phyloP scores from a whole-genome alignment of 2,888 invertebrate genomes.

The Crocallis elinguaria region DNA sequence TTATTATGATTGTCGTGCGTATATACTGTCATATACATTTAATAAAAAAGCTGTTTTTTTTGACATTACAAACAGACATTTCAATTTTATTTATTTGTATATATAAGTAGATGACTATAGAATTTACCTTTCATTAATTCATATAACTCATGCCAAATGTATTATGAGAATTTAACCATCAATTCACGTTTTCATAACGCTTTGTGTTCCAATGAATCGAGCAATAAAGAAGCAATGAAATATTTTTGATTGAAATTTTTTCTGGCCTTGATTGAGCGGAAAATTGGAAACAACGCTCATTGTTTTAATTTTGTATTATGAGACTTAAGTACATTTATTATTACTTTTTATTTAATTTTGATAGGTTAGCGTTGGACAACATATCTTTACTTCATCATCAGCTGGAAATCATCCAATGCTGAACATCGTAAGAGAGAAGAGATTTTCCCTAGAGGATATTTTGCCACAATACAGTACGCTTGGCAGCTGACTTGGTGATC shows the following conservation, averaged over 20 bases:
- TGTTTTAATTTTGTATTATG: neutral
- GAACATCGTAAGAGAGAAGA: too few relatives aligned
- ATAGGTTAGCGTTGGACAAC: neutral
- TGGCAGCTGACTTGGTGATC: too few relatives aligned
- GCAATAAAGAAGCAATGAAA: constrained; percentile 18
- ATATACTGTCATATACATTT: too few relatives aligned
- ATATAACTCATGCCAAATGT: constrained; percentile 2
- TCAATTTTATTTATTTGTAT: neutral
- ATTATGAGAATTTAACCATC: constrained; percentile 10
- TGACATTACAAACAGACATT: too few relatives aligned
- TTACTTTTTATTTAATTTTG: neutral
- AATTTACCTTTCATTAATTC: neutral
- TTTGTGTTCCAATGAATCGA: constrained; percentile 18
- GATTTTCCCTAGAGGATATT: too few relatives aligned
- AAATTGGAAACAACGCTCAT: neutral
- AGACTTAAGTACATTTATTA: neutral
- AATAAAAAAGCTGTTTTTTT: too few relatives aligned
- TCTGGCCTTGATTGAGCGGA: constrained; percentile 3
- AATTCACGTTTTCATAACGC: constrained; percentile 15
- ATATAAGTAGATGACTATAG: too few relatives aligned
- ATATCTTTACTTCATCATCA: too few relatives aligned
- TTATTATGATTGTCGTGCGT: too few relatives aligned
- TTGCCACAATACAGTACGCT: too few relatives aligned
- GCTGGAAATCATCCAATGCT: too few relatives aligned
- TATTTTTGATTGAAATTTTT: constrained; percentile 19